Percentiles rank a stretch among this genome's conserved stretches.
These are phyloP conservation scores for Lacerta bilineata DNA, from an alignment of 2,797 vertebrate species.

Conservation along the genomic window DNA sequence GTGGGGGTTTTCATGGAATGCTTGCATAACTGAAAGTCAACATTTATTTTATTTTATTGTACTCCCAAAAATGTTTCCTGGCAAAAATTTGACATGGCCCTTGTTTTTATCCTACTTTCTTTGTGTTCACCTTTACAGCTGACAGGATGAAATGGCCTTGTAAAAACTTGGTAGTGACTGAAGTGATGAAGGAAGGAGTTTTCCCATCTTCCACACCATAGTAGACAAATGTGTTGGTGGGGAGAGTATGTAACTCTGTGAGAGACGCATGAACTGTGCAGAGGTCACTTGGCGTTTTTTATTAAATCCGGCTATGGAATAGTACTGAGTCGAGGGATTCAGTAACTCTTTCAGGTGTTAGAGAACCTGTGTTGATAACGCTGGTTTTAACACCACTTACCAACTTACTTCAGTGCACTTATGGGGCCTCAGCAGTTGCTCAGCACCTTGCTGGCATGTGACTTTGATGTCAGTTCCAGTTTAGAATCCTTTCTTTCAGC, in stretches of 20 bases:
- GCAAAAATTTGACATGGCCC: background rate
- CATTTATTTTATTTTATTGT: background rate
- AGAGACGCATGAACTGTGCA: background rate
- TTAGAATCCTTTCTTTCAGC: conserved; percentile 6
- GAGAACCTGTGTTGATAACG: background rate
- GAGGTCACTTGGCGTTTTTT: conserved; percentile 1
- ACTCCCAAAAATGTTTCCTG: background rate
- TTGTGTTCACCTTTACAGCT: background rate
- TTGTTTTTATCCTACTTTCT: conserved; percentile 21
- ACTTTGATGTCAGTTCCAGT: background rate
- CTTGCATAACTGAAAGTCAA: background rate
- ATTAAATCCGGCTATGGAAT: background rate
- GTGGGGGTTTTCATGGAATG: background rate
- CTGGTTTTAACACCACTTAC: background rate
- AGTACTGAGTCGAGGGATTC: fast-evolving
- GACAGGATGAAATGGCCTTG: background rate
- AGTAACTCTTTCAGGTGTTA: background rate
- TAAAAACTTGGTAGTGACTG: background rate
- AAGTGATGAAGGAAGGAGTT: background rate
- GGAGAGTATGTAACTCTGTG: fast-evolving
- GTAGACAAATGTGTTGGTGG: background rate
- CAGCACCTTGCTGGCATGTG: background rate
- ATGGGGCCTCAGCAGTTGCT: conserved; percentile 2
- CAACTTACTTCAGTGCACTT: background rate
- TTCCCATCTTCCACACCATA: fast-evolving